Percentiles rank a stretch among this genome's conserved stretches.
These are phyloP conservation scores for Spinus olivaceus DNA, from an alignment of 2,797 vertebrate genomes.

Conservation along the genomic window DNA sequence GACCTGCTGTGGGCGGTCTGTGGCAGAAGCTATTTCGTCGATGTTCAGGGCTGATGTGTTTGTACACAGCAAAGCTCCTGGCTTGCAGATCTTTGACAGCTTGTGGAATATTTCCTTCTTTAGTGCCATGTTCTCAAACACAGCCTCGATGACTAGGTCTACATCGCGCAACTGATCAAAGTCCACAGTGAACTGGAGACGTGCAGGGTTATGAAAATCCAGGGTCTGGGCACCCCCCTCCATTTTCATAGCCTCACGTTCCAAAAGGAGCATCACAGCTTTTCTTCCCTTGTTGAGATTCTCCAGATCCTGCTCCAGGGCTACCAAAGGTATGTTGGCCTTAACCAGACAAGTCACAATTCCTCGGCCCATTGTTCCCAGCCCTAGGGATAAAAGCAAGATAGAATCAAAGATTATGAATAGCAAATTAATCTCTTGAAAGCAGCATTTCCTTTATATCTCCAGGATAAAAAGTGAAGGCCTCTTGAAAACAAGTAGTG, in stretches of 20 bases:
- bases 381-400: conserved; percentile 76
- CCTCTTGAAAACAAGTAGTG: background rate
- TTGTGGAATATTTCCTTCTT: conserved; percentile 86
- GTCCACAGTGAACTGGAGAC: conserved; percentile 76
- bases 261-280: conserved; percentile 76
- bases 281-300: conserved; percentile 78
- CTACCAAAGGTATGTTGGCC: conserved; percentile 84
- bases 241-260: conserved; percentile 78
- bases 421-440: background rate
- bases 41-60: conserved; percentile 89
- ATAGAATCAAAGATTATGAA: background rate
- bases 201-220: conserved; percentile 30
- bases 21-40: conserved; percentile 84
- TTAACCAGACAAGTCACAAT: conserved; percentile 83
- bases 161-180: conserved; percentile 72
- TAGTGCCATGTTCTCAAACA: conserved; percentile 88
- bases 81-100: conserved; percentile 81
- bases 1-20: conserved; percentile 79
- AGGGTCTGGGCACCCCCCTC: conserved; percentile 37
- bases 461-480: background rate
- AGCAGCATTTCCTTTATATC: background rate
- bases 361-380: conserved; percentile 93
- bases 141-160: conserved; percentile 91
- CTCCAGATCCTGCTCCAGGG: conserved; percentile 83
- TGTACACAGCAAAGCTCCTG: conserved; percentile 81